phyloP scores from a whole-genome alignment of 2,797 vertebrate species.

The Pelobates cultripes region DNA sequence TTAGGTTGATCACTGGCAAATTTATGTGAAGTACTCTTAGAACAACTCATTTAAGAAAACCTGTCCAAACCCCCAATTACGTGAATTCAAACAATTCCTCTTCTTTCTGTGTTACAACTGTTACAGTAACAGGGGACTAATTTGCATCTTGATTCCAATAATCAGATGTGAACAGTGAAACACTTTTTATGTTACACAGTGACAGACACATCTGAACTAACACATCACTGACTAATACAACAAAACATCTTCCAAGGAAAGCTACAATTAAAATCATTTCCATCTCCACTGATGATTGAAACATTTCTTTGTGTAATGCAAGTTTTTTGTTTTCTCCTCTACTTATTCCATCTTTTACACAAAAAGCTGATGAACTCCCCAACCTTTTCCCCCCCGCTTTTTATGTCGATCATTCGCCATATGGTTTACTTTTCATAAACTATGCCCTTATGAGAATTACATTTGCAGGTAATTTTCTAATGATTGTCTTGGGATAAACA shows the following conservation, averaged over 20 bases:
- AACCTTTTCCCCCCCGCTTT: conserved; percentile 62
- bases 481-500: conserved; percentile 86
- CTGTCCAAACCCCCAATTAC: neutral
- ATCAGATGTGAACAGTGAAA: neutral
- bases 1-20: neutral
- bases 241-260: neutral
- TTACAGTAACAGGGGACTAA: neutral
- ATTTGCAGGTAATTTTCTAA: conserved; percentile 84
- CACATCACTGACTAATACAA: neutral
- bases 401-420: conserved; percentile 71
- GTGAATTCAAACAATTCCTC: neutral
- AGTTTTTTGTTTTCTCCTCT: conserved; percentile 20
- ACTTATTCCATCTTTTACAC: conserved; percentile 53
- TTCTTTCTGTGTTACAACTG: neutral
- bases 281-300: conserved; percentile 41
- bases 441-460: conserved; percentile 76
- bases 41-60: neutral
- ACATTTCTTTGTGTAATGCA: conserved; percentile 5
- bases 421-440: conserved; percentile 74
- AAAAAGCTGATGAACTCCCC: conserved; percentile 63
- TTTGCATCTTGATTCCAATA: neutral
- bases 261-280: neutral
- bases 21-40: neutral
- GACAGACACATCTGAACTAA: neutral
- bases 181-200: neutral